Percentiles rank a stretch among this genome's conserved stretches.
Evolutionary conservation across 2,113 vertebrate genomes (phyloP).

Genomic region (Macaca mulatta): DNA sequence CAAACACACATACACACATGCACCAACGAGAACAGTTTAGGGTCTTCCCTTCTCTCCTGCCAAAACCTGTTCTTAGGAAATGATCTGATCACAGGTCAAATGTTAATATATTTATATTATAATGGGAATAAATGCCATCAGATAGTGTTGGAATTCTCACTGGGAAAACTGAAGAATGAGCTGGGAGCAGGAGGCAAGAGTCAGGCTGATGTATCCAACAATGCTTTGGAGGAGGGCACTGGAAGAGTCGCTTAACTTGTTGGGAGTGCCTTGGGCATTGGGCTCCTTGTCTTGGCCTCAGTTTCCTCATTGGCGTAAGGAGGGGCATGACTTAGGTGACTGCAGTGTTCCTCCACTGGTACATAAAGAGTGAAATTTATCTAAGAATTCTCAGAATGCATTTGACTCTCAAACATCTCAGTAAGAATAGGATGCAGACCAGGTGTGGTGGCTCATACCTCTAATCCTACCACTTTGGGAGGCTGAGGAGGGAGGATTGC

Average conservation of each 20-base stretch:
- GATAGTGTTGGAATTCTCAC: background rate
- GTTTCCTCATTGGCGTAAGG: background rate
- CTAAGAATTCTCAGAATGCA: too few species aligned
- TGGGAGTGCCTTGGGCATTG: background rate
- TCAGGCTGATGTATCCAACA: rapidly evolving
- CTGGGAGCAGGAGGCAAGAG: background rate
- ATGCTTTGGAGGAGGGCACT: too few species aligned
- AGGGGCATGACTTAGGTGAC: rapidly evolving
- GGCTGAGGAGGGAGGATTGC: too few species aligned
- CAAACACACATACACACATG: background rate
- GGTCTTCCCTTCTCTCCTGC: background rate
- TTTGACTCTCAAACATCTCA: too few species aligned
- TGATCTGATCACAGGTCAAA: background rate
- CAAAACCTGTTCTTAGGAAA: background rate
- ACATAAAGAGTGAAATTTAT: too few species aligned
- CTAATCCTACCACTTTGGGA: too few species aligned
- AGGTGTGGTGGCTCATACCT: too few species aligned
- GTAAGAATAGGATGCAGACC: too few species aligned
- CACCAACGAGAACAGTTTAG: background rate
- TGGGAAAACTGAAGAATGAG: background rate
- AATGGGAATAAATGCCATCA: background rate
- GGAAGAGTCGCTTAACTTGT: background rate
- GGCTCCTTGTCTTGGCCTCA: background rate
- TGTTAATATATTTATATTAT: background rate
- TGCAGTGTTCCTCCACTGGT: rapidly evolving